Conservation (phyloP, 2,113 vertebrate species). For the Ondatra zibethicus region DNA sequence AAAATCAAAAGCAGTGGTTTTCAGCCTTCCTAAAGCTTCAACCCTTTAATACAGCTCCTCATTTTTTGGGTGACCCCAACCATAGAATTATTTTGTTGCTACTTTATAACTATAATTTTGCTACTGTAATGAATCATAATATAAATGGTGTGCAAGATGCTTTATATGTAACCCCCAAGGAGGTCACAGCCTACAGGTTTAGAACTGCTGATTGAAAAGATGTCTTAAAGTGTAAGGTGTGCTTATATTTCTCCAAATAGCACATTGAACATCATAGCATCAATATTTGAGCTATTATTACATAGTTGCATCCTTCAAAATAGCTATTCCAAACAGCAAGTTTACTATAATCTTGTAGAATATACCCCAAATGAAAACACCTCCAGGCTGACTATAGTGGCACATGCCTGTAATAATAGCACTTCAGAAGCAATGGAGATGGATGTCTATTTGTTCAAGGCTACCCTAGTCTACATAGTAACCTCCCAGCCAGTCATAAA, state of each 20-base stretch:
- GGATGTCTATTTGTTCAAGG: background rate
- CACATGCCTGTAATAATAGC: background rate
- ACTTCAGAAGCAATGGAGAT: background rate
- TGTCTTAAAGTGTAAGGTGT: background rate
- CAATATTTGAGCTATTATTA: background rate
- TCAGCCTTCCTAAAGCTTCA: no score
- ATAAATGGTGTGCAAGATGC: no score
- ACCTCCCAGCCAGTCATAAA: background rate
- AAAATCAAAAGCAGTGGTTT: background rate
- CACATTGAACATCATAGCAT: background rate
- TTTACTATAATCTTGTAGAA: background rate
- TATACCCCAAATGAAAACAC: background rate
- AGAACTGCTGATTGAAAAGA: background rate
- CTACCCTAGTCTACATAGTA: background rate
- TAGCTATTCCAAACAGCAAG: background rate
- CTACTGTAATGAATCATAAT: no score
- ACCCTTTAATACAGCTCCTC: no score
- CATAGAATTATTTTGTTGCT: no score
- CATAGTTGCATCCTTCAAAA: slow-evolving; percentile 1
- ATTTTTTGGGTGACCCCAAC: no score
- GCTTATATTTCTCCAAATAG: background rate
- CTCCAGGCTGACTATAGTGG: background rate
- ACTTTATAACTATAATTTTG: no score
- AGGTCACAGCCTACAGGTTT: no score
- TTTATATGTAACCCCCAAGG: no score